These are phyloP conservation scores for Neodiprion pinetum DNA, from an alignment of 1,140 invertebrate species.

Conservation along the genomic window DNA sequence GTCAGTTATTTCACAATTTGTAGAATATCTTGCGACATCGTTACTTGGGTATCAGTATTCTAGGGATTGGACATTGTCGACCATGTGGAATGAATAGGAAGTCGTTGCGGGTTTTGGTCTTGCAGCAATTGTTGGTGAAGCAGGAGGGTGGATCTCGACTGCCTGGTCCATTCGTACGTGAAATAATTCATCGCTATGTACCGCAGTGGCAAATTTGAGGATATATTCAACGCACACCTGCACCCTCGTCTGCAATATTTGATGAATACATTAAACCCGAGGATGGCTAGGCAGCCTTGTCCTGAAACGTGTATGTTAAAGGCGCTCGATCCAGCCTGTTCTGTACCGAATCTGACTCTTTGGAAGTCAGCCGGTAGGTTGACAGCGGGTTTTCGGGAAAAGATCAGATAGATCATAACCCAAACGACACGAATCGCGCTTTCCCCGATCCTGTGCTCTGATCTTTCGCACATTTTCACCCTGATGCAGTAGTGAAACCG, in stretches of 20 bases:
- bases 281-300: neutral
- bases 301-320: no score
- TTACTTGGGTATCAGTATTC: no score
- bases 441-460: neutral
- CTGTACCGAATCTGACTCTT: no score
- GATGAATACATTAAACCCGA: constrained; percentile 4
- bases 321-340: no score
- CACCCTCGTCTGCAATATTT: neutral
- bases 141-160: neutral
- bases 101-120: no score
- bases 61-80: no score
- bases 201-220: neutral
- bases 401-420: neutral
- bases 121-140: neutral
- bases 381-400: no score
- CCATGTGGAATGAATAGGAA: no score
- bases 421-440: neutral
- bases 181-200: neutral
- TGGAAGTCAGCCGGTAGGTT: no score
- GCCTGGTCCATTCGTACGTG: neutral
- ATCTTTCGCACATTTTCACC: neutral
- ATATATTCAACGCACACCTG: neutral
- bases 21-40: no score
- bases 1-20: no score
- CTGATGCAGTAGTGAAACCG: neutral